Evolutionary conservation across 2,888 invertebrate genomes (phyloP).

Genomic region (Scaeva pyrastri): DNA sequence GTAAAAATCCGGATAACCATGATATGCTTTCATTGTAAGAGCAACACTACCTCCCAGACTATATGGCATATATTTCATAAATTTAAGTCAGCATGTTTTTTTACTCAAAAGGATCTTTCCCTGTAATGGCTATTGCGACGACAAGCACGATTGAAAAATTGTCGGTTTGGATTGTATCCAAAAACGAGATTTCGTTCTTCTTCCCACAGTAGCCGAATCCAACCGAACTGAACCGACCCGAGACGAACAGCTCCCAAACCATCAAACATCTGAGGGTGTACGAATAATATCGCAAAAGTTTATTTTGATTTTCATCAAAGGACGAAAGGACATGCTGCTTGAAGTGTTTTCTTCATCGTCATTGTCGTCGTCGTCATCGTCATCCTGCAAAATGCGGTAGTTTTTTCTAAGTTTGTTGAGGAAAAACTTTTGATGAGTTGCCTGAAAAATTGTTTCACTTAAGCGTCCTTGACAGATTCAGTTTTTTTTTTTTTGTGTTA

Average conservation of each 20-base stretch:
- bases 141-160: constrained; percentile 25
- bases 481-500: constrained; percentile 30
- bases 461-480: constrained; percentile 44
- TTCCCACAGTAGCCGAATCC: too few species aligned
- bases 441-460: constrained; percentile 47
- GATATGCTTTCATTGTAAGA: neutral
- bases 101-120: constrained; percentile 34
- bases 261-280: constrained; percentile 34
- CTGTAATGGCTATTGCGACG: constrained; percentile 38
- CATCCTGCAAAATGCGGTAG: constrained; percentile 30
- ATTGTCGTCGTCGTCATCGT: constrained; percentile 19
- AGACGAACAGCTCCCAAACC: neutral
- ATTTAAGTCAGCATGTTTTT: constrained; percentile 58
- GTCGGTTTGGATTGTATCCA: constrained; percentile 65
- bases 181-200: constrained; percentile 42
- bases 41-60: neutral
- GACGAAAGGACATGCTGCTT: constrained; percentile 41
- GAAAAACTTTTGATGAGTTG: constrained; percentile 40
- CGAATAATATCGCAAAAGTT: constrained; percentile 54
- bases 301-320: constrained; percentile 45
- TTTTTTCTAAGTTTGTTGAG: constrained; percentile 29
- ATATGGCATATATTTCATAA: constrained; percentile 61
- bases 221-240: neutral
- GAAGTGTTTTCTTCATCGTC: constrained; percentile 38
- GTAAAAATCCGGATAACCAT: too few species aligned